phyloP scores from a whole-genome alignment of 2,888 invertebrate species.

The Hypsopygia costalis region DNA sequence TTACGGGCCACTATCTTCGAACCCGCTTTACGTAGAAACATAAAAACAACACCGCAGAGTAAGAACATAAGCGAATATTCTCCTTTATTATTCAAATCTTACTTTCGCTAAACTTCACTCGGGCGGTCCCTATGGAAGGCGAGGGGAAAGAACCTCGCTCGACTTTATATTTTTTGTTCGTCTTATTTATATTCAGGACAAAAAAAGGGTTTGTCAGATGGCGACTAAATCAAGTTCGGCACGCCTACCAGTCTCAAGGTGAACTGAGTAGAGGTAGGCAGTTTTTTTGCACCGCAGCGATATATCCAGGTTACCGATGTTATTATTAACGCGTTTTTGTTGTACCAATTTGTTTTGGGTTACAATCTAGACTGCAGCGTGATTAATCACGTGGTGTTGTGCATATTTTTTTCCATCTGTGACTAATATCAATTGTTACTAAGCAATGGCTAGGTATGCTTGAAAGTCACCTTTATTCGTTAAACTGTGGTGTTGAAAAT shows the following conservation, averaged over 20 bases:
- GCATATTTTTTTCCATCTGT: conserved; percentile 29
- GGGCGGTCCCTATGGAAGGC: conserved; percentile 48
- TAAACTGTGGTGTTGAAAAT: conserved; percentile 1
- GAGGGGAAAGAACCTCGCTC: conserved; percentile 53
- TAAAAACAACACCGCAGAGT: conserved; percentile 51
- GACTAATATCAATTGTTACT: conserved; percentile 39
- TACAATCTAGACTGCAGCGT: conserved; percentile 42
- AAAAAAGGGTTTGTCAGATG: conserved; percentile 77
- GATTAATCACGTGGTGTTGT: conserved; percentile 42
- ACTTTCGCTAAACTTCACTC: conserved; percentile 63
- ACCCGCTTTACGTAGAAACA: conserved; percentile 28
- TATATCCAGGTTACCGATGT: conserved; percentile 44
- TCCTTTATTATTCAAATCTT: conserved; percentile 68
- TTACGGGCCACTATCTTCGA: conserved; percentile 40
- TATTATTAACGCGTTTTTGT: conserved; percentile 42
- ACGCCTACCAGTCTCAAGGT: conserved; percentile 73
- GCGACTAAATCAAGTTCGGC: conserved; percentile 73
- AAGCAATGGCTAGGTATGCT: conserved; percentile 19
- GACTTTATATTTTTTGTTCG: conserved; percentile 61
- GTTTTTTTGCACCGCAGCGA: conserved; percentile 40
- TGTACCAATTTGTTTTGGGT: conserved; percentile 26
- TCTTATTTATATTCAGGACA: conserved; percentile 76
- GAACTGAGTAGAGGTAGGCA: conserved; percentile 55
- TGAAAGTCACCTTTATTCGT: conserved; percentile 17
- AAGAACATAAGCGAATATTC: conserved; percentile 57